These are phyloP conservation scores for Rhopalosiphum nymphaeae DNA, from an alignment of 2,888 invertebrate genomes.

Conservation along the genomic window DNA sequence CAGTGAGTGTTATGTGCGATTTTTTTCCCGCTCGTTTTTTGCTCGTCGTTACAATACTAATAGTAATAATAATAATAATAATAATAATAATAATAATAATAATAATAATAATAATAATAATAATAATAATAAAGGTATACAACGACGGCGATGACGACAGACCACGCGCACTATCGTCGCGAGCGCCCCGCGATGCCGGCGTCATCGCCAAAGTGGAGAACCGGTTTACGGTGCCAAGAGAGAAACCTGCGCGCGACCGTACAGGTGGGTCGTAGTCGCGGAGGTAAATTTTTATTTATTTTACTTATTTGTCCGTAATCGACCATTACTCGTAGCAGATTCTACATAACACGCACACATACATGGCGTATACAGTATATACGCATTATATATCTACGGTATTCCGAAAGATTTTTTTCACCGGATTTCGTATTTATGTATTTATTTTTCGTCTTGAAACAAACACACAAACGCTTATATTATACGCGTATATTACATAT, in stretches of 20 bases:
- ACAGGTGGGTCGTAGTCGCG: not conserved
- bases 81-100: not conserved
- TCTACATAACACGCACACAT: not conserved
- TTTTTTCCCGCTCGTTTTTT: not conserved
- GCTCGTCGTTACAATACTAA: not conserved
- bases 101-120: not conserved
- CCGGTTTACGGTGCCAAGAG: constrained; percentile 44
- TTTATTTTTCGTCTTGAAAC: not conserved
- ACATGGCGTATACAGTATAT: not conserved
- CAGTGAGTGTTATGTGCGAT: not conserved
- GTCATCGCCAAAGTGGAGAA: constrained; percentile 7
- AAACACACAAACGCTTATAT: not conserved
- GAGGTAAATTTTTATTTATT: constrained; percentile 35
- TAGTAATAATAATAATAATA: not conserved
- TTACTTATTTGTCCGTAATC: constrained; percentile 2
- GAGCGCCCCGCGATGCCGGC: not conserved
- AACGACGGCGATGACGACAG: not conserved
- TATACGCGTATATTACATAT: not conserved
- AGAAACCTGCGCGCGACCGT: constrained; percentile 30
- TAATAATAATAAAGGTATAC: not conserved
- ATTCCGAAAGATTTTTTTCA: not conserved
- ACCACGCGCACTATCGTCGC: not conserved
- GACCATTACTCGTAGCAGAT: constrained; percentile 27
- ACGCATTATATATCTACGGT: not conserved
- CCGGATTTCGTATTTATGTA: not conserved